phyloP scores from a whole-genome alignment of 2,888 invertebrate genomes.

The Mactromeris polynyma region DNA sequence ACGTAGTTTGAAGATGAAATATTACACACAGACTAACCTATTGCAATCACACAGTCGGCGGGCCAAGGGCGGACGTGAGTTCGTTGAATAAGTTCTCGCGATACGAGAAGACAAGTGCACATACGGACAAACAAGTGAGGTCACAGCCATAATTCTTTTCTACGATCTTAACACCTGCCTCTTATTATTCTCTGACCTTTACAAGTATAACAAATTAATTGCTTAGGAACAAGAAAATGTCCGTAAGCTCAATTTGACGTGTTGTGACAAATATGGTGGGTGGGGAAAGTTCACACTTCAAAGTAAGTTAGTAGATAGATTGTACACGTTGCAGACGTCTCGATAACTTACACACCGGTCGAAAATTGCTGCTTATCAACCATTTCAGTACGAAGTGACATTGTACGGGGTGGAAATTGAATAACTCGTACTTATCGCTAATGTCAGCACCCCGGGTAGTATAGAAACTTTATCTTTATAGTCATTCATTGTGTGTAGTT shows the following conservation, averaged over 20 bases:
- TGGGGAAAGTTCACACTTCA: constrained; percentile 57
- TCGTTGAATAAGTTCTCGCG: constrained; percentile 7
- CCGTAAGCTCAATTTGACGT: constrained; percentile 35
- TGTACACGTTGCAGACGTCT: constrained; percentile 36
- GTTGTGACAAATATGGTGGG: constrained; percentile 45
- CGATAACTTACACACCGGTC: constrained; percentile 27
- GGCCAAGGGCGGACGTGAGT: constrained; percentile 19
- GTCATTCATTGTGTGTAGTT: background rate
- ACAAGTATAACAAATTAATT: constrained; percentile 37
- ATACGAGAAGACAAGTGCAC: background rate
- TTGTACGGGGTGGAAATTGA: constrained; percentile 27
- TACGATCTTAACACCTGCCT: constrained; percentile 21
- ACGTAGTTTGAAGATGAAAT: background rate
- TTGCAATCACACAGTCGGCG: constrained; percentile 41
- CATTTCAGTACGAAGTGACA: constrained; percentile 24
- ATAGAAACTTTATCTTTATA: background rate
- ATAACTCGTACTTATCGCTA: constrained; percentile 27
- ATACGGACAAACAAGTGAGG: constrained; percentile 15
- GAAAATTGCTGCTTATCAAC: constrained; percentile 32
- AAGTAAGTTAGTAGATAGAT: constrained; percentile 20
- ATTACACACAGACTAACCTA: background rate
- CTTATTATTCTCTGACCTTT: constrained; percentile 36
- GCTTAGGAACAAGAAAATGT: constrained; percentile 35
- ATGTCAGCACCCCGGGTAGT: constrained; percentile 18
- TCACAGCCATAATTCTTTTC: background rate